Evolutionary conservation across 2,797 vertebrate genomes (phyloP).

Genomic region (Gila robusta): DNA sequence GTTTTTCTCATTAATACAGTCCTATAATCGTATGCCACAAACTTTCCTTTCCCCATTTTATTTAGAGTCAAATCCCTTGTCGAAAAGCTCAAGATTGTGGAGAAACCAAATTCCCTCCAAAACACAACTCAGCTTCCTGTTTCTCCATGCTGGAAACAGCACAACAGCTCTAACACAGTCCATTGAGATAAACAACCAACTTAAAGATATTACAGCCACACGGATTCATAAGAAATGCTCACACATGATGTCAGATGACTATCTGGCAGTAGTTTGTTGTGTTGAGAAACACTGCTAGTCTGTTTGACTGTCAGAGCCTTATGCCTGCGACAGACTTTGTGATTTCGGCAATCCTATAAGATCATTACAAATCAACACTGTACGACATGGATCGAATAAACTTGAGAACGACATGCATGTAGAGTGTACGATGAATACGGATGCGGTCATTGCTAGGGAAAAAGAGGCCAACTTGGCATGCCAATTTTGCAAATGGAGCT

Average conservation of each 20-base stretch:
- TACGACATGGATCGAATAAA: too few relatives aligned
- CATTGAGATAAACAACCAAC: constrained; percentile 62
- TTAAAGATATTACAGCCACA: constrained; percentile 59
- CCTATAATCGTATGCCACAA: constrained; percentile 24
- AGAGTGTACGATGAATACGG: too few relatives aligned
- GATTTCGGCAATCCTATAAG: too few relatives aligned
- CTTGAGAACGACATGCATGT: too few relatives aligned
- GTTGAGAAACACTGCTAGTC: constrained; percentile 59
- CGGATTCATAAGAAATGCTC: constrained; percentile 42
- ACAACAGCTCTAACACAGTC: constrained; percentile 43
- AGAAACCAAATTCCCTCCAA: constrained; percentile 64
- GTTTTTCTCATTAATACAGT: constrained; percentile 44
- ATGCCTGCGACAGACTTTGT: too few relatives aligned
- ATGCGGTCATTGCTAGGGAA: too few relatives aligned
- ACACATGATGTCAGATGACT: constrained; percentile 66
- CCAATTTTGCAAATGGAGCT: too few relatives aligned
- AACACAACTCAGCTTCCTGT: constrained; percentile 68
- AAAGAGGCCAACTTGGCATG: too few relatives aligned
- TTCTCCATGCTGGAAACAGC: constrained; percentile 25
- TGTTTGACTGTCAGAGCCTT: constrained; percentile 16
- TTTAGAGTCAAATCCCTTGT: constrained; percentile 63
- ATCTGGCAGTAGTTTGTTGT: constrained; percentile 58
- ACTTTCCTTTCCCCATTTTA: constrained; percentile 58
- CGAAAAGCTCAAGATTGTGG: constrained; percentile 61
- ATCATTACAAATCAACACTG: too few relatives aligned